Evolutionary conservation across 2,797 vertebrate species (phyloP).

Genomic region (Cynodonichthys magdalenae): DNA sequence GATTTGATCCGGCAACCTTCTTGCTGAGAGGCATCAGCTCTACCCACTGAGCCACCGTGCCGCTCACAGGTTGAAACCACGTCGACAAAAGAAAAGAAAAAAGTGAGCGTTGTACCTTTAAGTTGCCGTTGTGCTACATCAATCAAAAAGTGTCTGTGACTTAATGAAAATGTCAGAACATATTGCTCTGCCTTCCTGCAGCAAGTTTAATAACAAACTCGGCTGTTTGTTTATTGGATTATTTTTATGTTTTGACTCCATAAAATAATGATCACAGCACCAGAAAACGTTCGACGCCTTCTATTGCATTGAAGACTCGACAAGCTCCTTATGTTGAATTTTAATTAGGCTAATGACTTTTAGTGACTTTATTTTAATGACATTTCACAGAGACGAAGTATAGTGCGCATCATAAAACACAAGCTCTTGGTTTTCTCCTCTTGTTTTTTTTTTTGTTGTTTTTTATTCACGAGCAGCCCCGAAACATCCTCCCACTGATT

Average conservation of each 20-base stretch:
- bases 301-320: constrained; percentile 40
- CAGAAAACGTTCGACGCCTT: constrained; percentile 33
- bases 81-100: background rate
- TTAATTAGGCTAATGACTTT: constrained; percentile 45
- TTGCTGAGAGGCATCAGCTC: no score
- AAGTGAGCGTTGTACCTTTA: constrained; percentile 1
- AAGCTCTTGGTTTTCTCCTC: constrained; percentile 25
- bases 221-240: background rate
- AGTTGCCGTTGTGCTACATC: constrained; percentile 24
- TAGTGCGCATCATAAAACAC: constrained; percentile 24
- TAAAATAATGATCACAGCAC: constrained; percentile 18
- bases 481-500: constrained; percentile 34
- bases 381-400: constrained; percentile 22
- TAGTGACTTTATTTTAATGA: constrained; percentile 42
- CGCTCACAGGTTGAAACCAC: background rate
- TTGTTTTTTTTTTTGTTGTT: constrained; percentile 8
- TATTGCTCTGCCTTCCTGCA: constrained; percentile 17
- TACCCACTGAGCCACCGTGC: no score
- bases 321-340: constrained; percentile 39
- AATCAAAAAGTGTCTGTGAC: constrained; percentile 27
- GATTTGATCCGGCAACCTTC: no score
- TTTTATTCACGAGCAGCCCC: constrained; percentile 15
- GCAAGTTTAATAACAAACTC: constrained; percentile 21
- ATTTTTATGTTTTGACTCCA: constrained; percentile 10
- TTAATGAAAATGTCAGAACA: constrained; percentile 40